Base-by-base conservation (phyloP, 2,888 invertebrate species). In the Eilema griseolum region DNA sequence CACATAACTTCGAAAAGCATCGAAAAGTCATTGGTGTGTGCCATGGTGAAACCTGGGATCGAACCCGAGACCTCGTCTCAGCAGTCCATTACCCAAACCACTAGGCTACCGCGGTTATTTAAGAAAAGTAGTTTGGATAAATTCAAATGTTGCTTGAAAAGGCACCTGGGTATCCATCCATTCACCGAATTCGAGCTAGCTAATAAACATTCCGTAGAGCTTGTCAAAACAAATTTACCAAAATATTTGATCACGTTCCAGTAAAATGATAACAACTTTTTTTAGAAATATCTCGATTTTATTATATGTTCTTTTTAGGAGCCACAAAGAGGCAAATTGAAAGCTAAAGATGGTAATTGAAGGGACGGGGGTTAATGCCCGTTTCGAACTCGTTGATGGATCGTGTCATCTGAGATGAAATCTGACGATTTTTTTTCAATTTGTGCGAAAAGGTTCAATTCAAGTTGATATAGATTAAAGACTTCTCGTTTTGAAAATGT, bases 301-400 rank as follows among this genome's bases (percentile, higher is more conserved):
- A 89, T 89, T 83, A 82, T 86, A 85, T 86, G 88, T 88, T 90
- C 88, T 89, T 92, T 90, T 89, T 88, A 62, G 73, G 90, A 88
- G 87, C 88, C 87, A 88, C 89, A 92, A 93, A 93, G 91, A 91
- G 87, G 91, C 91, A 93, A 94, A 95, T 95, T 95, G 94, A 94
- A 94, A 92, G 93, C 92, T 91, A 91, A 93, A 93, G 94, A 92
- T 90, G 92, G 94, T 94, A 94, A 95, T 95, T 95, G 93, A 91
- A 89, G 87, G 92, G 91, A 88, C 89, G 91, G 88, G 90, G 94
- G 93, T 92, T 93, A 92, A 92, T 91, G 93, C 88, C 90, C 88
- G 87, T 89, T 89, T 88, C 85, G 85, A 88, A 87, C 83, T 83
- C 88, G 80, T 86, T 95, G 94, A 95, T 92, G 92, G 94, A 94